A percentile compares a stretch with the other conserved stretches of the same genome.
phyloP scores from a whole-genome alignment of 2,113 vertebrate species.

The Channa argus region DNA sequence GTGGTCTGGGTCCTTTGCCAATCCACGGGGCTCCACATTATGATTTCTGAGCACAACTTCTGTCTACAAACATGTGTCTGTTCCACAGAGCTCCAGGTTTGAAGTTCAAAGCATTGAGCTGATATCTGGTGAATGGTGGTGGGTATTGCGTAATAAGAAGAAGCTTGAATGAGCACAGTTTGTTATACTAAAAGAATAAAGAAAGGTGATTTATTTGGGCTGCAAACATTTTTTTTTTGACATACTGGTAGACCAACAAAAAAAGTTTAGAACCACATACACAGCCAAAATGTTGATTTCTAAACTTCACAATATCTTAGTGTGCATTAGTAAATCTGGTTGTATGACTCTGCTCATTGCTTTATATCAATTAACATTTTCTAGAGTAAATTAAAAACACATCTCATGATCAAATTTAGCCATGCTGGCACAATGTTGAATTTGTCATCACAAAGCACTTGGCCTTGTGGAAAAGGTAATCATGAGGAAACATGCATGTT shows the following conservation, averaged over 20 bases:
- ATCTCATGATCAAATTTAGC: no score
- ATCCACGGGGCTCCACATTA: constrained; percentile 47
- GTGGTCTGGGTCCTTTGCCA: constrained; percentile 50
- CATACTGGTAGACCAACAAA: no score
- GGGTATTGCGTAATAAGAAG: constrained; percentile 46
- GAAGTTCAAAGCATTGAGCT: neutral
- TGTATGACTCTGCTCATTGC: neutral
- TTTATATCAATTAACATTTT: no score
- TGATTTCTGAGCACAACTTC: constrained; percentile 72
- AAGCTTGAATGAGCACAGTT: constrained; percentile 25
- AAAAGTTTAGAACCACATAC: neutral
- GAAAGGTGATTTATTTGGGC: constrained; percentile 34
- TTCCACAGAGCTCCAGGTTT: constrained; percentile 64
- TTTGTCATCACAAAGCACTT: constrained; percentile 46
- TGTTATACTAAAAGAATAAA: constrained; percentile 29
- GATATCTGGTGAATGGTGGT: constrained; percentile 8
- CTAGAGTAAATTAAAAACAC: no score
- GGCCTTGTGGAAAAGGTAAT: constrained; percentile 45
- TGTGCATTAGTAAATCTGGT: neutral
- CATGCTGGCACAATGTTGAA: constrained; percentile 24
- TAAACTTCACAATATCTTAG: neutral
- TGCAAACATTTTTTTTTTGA: neutral
- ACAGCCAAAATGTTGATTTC: neutral
- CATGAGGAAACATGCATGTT: constrained; percentile 48
- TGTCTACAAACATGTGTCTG: constrained; percentile 24